A percentile compares a stretch with the other conserved stretches of the same genome.
These are phyloP conservation scores for Holocentrus rufus DNA, from an alignment of 2,797 vertebrate genomes.

Conservation along the genomic window DNA sequence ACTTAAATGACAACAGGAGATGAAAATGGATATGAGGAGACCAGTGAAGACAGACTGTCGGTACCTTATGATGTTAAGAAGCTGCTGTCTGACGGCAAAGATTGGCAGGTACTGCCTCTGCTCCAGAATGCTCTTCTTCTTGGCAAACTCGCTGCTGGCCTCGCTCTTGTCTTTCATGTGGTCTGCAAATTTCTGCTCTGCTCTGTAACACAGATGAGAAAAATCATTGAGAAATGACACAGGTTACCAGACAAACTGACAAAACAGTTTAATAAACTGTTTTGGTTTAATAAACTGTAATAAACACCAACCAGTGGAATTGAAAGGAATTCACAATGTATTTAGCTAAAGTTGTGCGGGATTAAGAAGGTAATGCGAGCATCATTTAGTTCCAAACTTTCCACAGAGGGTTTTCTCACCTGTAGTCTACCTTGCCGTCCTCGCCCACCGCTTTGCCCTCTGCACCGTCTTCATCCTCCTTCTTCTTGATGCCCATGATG, in stretches of 20 bases:
- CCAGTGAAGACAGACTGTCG: background rate
- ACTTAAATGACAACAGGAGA: background rate
- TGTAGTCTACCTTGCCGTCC: conserved; percentile 98
- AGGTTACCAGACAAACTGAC: background rate
- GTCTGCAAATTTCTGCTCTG: conserved; percentile 98
- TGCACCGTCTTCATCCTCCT: conserved; percentile 83
- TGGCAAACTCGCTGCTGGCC: conserved; percentile 97
- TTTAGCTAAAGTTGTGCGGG: background rate
- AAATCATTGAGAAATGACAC: background rate
- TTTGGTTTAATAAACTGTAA: too few species aligned
- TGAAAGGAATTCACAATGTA: background rate
- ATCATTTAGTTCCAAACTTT: background rate
- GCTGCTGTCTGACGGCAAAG: conserved; percentile 95
- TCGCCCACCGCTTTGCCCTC: conserved; percentile 84
- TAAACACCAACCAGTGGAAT: too few species aligned
- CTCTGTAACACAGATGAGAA: conserved; percentile 74
- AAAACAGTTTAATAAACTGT: too few species aligned
- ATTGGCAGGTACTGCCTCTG: conserved; percentile 98
- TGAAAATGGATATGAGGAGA: background rate
- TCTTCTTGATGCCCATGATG: conserved; percentile 98
- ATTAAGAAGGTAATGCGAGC: background rate
- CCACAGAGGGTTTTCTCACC: too few species aligned
- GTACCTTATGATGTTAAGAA: conserved; percentile 97
- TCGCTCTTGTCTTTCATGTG: conserved; percentile 96
- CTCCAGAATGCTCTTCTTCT: conserved; percentile 94